A percentile compares a stretch with the other conserved stretches of the same genome.
Evolutionary conservation across 2,113 vertebrate species (phyloP).

Genomic region (Mesitornis unicolor): DNA sequence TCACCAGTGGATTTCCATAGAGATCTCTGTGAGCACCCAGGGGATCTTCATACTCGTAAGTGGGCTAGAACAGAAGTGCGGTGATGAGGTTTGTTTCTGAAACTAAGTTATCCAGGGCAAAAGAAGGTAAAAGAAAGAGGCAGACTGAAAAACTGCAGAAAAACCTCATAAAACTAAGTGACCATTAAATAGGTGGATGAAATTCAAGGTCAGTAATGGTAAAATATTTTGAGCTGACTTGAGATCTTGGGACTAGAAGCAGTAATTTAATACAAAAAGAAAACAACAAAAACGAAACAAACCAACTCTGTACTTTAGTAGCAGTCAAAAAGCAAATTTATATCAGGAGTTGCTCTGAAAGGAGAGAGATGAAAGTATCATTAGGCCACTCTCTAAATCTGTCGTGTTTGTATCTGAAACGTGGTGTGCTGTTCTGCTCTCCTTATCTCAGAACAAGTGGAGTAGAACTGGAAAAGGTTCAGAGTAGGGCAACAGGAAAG

Average conservation of each 20-base stretch:
- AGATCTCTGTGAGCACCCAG: not conserved
- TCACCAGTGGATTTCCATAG: not conserved
- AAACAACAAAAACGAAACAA: too few relatives aligned
- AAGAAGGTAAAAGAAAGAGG: not conserved
- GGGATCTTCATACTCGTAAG: not conserved
- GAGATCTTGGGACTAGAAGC: not conserved
- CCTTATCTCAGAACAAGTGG: not conserved
- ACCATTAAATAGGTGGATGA: not conserved
- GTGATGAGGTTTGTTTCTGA: not conserved
- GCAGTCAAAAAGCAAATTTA: not conserved
- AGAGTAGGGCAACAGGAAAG: not conserved
- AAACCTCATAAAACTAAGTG: not conserved
- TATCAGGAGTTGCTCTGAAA: not conserved
- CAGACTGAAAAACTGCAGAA: not conserved
- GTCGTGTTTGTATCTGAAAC: not conserved
- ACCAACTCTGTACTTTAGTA: not conserved
- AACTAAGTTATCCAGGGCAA: not conserved
- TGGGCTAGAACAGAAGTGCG: not conserved
- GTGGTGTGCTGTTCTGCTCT: not conserved
- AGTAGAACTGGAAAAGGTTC: not conserved
- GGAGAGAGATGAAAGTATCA: not conserved
- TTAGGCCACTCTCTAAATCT: not conserved
- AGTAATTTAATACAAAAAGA: too few relatives aligned
- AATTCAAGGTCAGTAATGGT: not conserved
- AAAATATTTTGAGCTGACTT: not conserved